These are phyloP conservation scores for Plebejus anna DNA, from an alignment of 2,888 invertebrate genomes.

Conservation along the genomic window DNA sequence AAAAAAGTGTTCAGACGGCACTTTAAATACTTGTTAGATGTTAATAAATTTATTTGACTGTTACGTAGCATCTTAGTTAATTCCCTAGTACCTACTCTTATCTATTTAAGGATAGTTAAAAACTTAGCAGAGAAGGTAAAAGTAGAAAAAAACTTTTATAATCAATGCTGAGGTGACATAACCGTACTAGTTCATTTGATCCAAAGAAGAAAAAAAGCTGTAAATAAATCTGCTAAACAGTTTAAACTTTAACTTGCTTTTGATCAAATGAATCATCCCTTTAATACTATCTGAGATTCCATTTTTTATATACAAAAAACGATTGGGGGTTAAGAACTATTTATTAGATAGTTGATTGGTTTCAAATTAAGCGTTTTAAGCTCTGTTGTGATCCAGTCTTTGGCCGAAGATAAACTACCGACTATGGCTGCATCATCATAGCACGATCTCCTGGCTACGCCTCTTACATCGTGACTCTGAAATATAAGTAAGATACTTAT, in stretches of 20 bases:
- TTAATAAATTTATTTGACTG: slow-evolving; percentile 13
- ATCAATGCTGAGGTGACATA: too few relatives aligned
- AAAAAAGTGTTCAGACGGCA: slow-evolving; percentile 19
- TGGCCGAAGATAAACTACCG: slow-evolving; percentile 17
- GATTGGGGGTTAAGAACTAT: neutral
- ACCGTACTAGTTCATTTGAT: too few relatives aligned
- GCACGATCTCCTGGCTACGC: slow-evolving; percentile 20
- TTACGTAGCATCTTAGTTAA: neutral
- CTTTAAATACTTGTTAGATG: slow-evolving; percentile 5
- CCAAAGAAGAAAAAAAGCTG: too few relatives aligned
- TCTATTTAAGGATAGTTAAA: too few relatives aligned
- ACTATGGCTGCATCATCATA: neutral
- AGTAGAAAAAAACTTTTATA: too few relatives aligned
- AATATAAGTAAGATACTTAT: neutral
- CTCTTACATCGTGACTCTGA: neutral
- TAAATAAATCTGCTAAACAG: too few relatives aligned
- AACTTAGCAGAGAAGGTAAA: too few relatives aligned
- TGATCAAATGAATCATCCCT: too few relatives aligned
- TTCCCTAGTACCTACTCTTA: neutral
- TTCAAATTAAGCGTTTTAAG: slow-evolving; percentile 14
- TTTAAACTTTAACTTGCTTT: too few relatives aligned
- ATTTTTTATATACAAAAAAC: neutral
- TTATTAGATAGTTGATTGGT: neutral
- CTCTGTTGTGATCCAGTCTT: slow-evolving; percentile 16
- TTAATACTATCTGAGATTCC: too few relatives aligned